A percentile compares a stretch with the other conserved stretches of the same genome.
Conservation (phyloP, 2,797 vertebrate genomes). For the Amblyopsis hoosieri region DNA sequence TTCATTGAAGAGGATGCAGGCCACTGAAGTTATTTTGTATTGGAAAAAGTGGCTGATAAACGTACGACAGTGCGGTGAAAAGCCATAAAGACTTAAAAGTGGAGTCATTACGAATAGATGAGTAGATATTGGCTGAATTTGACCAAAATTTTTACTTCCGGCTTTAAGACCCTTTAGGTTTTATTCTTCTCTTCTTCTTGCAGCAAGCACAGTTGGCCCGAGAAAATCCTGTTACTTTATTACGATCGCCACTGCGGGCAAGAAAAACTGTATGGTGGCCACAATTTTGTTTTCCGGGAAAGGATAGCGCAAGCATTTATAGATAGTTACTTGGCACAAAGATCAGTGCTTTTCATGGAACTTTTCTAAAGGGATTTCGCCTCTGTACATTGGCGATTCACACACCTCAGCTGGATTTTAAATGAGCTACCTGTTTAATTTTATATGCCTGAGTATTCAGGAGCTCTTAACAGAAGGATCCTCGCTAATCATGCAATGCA, state of each 20-base stretch:
- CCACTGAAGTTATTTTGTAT: slow-evolving; percentile 23
- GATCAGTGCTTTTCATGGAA: slow-evolving; percentile 36
- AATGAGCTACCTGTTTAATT: slow-evolving; percentile 52
- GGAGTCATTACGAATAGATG: too few species aligned
- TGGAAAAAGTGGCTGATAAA: slow-evolving; percentile 31
- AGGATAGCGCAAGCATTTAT: not conserved
- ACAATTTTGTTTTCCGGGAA: not conserved
- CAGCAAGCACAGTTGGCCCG: not conserved
- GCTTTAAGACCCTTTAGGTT: not conserved
- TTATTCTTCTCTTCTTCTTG: not conserved
- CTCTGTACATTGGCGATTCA: slow-evolving; percentile 38
- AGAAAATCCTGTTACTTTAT: not conserved
- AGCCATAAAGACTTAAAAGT: not conserved
- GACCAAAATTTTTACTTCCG: not conserved
- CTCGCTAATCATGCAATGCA: slow-evolving; percentile 24
- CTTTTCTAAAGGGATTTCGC: slow-evolving; percentile 49
- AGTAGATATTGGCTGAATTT: too few species aligned
- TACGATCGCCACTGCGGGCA: not conserved
- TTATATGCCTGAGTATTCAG: slow-evolving; percentile 45
- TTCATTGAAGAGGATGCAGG: slow-evolving; percentile 52
- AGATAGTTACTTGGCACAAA: slow-evolving; percentile 33
- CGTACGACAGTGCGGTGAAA: slow-evolving; percentile 1
- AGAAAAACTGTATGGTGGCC: not conserved
- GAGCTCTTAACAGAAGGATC: slow-evolving; percentile 36
- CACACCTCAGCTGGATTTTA: slow-evolving; percentile 42